phyloP scores from a whole-genome alignment of 2,113 vertebrate genomes.

The Excalfactoria chinensis region DNA sequence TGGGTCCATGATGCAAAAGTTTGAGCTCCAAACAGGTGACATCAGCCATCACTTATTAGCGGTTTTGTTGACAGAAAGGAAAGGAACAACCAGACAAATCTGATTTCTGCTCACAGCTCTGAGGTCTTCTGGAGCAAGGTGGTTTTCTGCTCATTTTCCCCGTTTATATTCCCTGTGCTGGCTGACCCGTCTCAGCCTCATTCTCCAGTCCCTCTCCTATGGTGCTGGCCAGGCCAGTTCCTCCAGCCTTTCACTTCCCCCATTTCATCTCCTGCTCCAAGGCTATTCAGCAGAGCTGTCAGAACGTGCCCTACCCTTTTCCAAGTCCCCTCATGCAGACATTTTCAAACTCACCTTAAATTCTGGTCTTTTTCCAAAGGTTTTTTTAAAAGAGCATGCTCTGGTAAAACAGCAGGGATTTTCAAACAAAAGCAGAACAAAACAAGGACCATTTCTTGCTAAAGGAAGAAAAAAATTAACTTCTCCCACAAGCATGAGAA shows the following conservation, averaged over 20 bases:
- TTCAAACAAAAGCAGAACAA: neutral
- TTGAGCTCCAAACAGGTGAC: neutral
- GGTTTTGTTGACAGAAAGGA: neutral
- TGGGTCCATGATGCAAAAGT: neutral
- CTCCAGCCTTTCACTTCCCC: neutral
- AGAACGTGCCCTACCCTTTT: neutral
- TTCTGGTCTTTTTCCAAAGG: neutral
- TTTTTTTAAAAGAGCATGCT: neutral
- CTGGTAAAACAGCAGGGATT: neutral
- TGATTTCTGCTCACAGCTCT: neutral
- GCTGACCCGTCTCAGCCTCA: neutral
- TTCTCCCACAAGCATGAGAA: neutral
- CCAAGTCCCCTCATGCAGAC: neutral
- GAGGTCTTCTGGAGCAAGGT: neutral
- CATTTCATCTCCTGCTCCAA: rapidly evolving
- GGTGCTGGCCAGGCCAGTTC: neutral
- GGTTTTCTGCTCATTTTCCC: neutral
- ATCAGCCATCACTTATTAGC: rapidly evolving
- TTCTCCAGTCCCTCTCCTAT: neutral
- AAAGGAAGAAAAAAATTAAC: neutral
- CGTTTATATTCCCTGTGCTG: neutral
- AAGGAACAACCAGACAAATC: neutral
- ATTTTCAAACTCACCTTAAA: neutral
- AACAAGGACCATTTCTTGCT: neutral
- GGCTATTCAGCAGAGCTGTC: neutral